Percentiles rank a stretch among this genome's conserved stretches.
phyloP scores from a whole-genome alignment of 2,797 vertebrate genomes.

The Neostethus bicornis region DNA sequence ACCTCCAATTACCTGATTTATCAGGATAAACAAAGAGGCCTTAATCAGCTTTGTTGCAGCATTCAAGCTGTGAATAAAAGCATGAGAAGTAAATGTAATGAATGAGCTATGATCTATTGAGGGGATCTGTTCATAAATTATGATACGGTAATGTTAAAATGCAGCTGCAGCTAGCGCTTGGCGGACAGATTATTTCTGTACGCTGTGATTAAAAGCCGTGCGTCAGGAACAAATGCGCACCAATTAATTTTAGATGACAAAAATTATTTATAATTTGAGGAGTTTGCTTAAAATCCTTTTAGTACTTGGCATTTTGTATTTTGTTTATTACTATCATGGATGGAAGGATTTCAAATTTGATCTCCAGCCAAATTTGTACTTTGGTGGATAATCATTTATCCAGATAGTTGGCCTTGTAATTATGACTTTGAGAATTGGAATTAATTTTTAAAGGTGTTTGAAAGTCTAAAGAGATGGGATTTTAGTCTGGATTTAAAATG shows the following conservation, averaged over 20 bases:
- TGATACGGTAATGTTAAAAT: neutral
- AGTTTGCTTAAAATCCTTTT: conserved; percentile 45
- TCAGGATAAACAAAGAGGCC: conserved; percentile 14
- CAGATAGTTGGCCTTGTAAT: conserved; percentile 11
- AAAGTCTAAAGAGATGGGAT: no score
- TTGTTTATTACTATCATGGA: conserved; percentile 35
- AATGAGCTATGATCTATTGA: conserved; percentile 19
- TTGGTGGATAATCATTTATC: conserved; percentile 40
- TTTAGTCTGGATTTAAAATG: no score
- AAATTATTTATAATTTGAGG: conserved; percentile 31
- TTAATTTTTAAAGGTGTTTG: no score
- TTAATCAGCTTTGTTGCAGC: conserved; percentile 11
- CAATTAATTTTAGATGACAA: conserved; percentile 24
- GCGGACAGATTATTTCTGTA: conserved; percentile 18
- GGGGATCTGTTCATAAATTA: conserved; percentile 18
- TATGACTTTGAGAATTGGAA: conserved; percentile 13
- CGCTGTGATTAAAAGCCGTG: conserved; percentile 11
- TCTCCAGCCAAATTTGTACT: conserved; percentile 41
- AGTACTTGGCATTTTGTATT: conserved; percentile 35
- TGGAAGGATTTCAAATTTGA: conserved; percentile 28
- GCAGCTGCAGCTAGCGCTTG: conserved; percentile 16
- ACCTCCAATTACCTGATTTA: conserved; percentile 12
- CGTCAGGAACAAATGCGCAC: conserved; percentile 15
- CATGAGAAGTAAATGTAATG: conserved; percentile 19
- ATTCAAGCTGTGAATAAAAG: neutral